These are phyloP conservation scores for Phragmatobia fuliginosa DNA, from an alignment of 2,888 invertebrate species.

Conservation along the genomic window DNA sequence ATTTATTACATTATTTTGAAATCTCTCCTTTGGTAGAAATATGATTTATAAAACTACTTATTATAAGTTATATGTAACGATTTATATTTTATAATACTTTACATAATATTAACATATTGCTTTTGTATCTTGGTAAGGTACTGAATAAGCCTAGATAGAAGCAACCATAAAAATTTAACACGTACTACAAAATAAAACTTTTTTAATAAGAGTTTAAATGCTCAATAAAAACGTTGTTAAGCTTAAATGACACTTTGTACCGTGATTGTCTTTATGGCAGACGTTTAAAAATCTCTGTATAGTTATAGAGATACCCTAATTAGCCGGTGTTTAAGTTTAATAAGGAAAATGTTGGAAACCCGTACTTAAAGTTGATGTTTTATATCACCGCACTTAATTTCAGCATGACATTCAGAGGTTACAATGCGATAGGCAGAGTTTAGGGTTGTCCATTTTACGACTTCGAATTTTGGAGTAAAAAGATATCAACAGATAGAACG, in stretches of 20 bases:
- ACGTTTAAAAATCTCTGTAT: slow-evolving; percentile 42
- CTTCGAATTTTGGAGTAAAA: neutral
- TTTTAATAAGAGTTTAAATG: slow-evolving; percentile 16
- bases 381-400: slow-evolving; percentile 50
- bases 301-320: slow-evolving; percentile 53
- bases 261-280: slow-evolving; percentile 19
- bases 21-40: no score
- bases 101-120: no score
- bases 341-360: slow-evolving; percentile 36
- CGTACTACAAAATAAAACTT: slow-evolving; percentile 44
- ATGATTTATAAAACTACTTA: no score
- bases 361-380: slow-evolving; percentile 45
- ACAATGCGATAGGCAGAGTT: slow-evolving; percentile 42
- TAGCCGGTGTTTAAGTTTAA: slow-evolving; percentile 49
- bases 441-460: slow-evolving; percentile 13
- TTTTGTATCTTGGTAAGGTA: neutral
- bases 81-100: no score
- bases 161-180: slow-evolving; percentile 14
- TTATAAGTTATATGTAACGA: no score
- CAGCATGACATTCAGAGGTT: slow-evolving; percentile 32
- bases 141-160: neutral
- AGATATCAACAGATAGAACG: neutral
- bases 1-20: no score
- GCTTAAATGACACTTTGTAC: slow-evolving; percentile 15
- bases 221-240: slow-evolving; percentile 10